These are phyloP conservation scores for Drosophila ohnishii DNA, from an alignment of 1,140 invertebrate species.

Conservation along the genomic window DNA sequence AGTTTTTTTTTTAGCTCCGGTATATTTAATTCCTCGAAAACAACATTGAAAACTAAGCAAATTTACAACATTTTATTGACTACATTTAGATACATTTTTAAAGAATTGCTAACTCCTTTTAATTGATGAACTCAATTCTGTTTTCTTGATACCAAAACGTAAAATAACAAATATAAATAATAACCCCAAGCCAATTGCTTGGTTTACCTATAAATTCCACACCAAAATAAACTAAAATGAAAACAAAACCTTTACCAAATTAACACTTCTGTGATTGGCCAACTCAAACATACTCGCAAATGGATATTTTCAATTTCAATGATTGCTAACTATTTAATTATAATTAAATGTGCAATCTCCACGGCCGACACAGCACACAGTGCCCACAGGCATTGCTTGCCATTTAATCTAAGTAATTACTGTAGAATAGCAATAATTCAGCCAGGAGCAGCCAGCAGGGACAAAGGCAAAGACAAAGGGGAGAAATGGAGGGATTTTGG, in stretches of 20 bases:
- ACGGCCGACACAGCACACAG: background rate
- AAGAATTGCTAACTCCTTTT: background rate
- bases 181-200: background rate
- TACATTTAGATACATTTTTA: background rate
- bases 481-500: constrained; percentile 2
- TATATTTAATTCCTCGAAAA: background rate
- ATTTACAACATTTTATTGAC: background rate
- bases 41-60: background rate
- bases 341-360: constrained; percentile 48
- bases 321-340: constrained; percentile 29
- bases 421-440: constrained; percentile 40
- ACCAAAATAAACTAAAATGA: background rate
- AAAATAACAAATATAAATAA: no score
- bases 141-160: background rate
- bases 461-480: constrained; percentile 10
- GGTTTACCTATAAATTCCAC: no score
- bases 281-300: background rate
- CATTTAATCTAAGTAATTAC: constrained; percentile 72
- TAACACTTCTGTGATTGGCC: background rate
- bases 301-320: constrained; percentile 9
- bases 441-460: background rate
- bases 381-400: constrained; percentile 19
- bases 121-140: background rate
- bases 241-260: background rate
- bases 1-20: background rate